These are phyloP conservation scores for Pilophorus perplexus DNA, from an alignment of 2,888 invertebrate species.

Conservation along the genomic window DNA sequence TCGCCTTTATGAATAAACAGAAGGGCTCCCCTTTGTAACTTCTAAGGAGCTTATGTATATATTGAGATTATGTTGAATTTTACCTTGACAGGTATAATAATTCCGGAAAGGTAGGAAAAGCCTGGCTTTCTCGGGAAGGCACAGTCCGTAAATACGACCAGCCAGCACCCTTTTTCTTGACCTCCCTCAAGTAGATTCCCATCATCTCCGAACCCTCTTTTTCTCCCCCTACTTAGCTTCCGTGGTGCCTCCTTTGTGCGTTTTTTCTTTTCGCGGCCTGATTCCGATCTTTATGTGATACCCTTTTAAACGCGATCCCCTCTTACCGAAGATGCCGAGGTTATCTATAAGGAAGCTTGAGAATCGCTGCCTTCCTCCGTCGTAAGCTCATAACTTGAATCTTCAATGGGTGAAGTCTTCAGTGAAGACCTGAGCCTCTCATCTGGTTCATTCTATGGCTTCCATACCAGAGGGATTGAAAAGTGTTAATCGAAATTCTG, in stretches of 20 bases:
- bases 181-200: conserved; percentile 20
- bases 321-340: conserved; percentile 4
- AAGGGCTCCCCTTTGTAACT: conserved; percentile 11
- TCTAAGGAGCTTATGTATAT: conserved; percentile 24
- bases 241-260: conserved; percentile 10
- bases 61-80: conserved; percentile 27
- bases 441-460: no score
- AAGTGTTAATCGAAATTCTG: no score
- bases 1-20: conserved; percentile 27
- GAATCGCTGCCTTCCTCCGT: no score
- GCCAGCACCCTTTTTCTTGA: conserved; percentile 19
- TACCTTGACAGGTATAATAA: conserved; percentile 8
- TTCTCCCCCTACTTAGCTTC: not conserved
- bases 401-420: no score
- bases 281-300: conserved; percentile 29
- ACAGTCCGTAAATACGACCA: conserved; percentile 18
- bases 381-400: no score
- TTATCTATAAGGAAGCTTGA: conserved; percentile 6
- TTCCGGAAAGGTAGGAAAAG: not conserved
- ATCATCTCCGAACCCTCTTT: conserved; percentile 8
- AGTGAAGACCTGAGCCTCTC: no score
- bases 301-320: conserved; percentile 15
- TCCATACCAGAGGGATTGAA: no score
- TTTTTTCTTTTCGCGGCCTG: conserved; percentile 19
- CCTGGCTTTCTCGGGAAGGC: conserved; percentile 6